Evolutionary conservation across 2,797 vertebrate genomes (phyloP), one percentile per base, ranked within the genome.

Genomic region (Silurus aristotelis): DNA sequence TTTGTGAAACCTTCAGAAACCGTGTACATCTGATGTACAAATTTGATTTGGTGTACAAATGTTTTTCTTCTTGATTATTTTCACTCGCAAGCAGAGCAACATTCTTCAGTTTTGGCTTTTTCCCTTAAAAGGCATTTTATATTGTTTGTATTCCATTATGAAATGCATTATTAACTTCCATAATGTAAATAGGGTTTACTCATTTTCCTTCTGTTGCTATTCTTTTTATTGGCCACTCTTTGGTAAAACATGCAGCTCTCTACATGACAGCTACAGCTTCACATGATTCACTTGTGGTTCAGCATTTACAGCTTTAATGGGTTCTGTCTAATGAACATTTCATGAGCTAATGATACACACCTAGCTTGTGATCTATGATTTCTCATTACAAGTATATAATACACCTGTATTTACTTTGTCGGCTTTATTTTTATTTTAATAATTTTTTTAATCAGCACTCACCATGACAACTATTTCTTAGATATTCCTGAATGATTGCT

Each of bases 211-310:
- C 27, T 0, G 1, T 6, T 90, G 85, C 58, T 86, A 87, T 89
- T 89, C 82, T 85, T 91, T 92, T 90, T 52, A 7, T 52, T 83
- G 68, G 27, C 48, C 14, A 56, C n/a, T 48, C 17, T 25, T 55
- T 13, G 1, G 0, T 38, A 20, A 19, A 81, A 25, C 6, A 7
- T 22, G 1, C 25, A 43, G 55, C 38, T 61, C 14, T 14, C 10
- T 48, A 43, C 5, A 13, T 60, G 27, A 77, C 56, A 38, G 55
- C 31, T 78, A 12, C 60, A 80, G 60, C 56, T 80, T 46, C 46
- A 64, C 77, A 64, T 25, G n/a, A 80, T 48, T 61, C 19, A 61
- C 6, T 38, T 38, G 38, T 38, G 38, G 38, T 38, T 38, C 38
- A 38, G 38, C 38, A 38, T 38, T 48, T 61, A 19, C 15, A 1